These are phyloP conservation scores for Vannuccia rotundouncinata DNA, from an alignment of 2,888 invertebrate genomes.

Conservation along the genomic window DNA sequence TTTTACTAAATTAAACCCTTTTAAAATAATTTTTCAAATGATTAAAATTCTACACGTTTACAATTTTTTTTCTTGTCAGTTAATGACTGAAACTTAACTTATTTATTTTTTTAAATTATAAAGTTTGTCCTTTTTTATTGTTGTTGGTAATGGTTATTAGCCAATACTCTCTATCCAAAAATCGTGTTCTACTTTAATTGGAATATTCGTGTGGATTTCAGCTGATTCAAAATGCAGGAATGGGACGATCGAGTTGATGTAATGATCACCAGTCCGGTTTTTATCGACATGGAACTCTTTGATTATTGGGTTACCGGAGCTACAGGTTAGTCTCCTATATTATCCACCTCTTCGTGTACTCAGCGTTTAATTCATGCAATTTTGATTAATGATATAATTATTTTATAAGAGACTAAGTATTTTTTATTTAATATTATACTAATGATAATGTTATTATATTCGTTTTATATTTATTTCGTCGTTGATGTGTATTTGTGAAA, in stretches of 20 bases:
- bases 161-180: neutral
- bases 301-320: neutral
- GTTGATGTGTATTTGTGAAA: too few relatives aligned
- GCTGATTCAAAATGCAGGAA: neutral
- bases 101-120: neutral
- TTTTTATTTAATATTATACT: too few relatives aligned
- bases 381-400: too few relatives aligned
- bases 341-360: too few relatives aligned
- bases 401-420: too few relatives aligned
- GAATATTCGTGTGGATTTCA: neutral
- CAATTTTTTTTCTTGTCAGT: neutral
- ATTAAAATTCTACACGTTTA: neutral
- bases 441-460: too few relatives aligned
- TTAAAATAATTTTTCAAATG: neutral
- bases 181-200: neutral
- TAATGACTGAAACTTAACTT: neutral
- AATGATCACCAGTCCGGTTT: neutral
- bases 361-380: too few relatives aligned
- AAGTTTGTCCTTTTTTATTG: too few relatives aligned
- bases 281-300: conserved; percentile 6
- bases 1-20: neutral
- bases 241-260: conserved; percentile 6
- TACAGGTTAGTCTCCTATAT: neutral
- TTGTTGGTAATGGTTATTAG: neutral
- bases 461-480: too few relatives aligned